phyloP scores from a whole-genome alignment of 2,888 invertebrate genomes.

The Crepidodera aurea region DNA sequence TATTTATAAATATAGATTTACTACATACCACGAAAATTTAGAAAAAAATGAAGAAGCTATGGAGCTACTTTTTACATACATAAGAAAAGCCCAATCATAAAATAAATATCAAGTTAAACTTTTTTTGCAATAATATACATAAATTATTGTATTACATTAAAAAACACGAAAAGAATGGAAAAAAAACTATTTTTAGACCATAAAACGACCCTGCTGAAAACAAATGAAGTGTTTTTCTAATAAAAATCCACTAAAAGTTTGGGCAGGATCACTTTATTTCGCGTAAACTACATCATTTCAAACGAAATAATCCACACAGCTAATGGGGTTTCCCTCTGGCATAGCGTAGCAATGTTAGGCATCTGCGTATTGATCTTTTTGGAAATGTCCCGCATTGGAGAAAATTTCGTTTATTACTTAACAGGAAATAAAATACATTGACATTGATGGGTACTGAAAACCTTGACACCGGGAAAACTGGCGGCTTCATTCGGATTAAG shows the following conservation, averaged over 20 bases:
- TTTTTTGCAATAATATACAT: too few relatives aligned
- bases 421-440: constrained; percentile 20
- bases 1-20: too few relatives aligned
- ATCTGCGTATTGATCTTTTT: constrained; percentile 24
- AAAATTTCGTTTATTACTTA: constrained; percentile 25
- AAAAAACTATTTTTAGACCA: too few relatives aligned
- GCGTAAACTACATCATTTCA: constrained; percentile 12
- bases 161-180: too few relatives aligned
- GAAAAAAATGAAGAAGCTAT: too few relatives aligned
- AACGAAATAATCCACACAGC: constrained; percentile 17
- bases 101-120: too few relatives aligned
- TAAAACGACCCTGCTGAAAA: constrained; percentile 1
- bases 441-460: constrained; percentile 10
- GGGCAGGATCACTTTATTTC: constrained; percentile 15
- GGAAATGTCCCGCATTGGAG: constrained; percentile 17
- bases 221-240: constrained; percentile 7
- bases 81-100: too few relatives aligned
- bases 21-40: too few relatives aligned
- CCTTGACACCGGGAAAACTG: constrained; percentile 1
- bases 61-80: too few relatives aligned
- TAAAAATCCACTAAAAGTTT: constrained; percentile 3
- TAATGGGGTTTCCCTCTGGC: constrained; percentile 18
- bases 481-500: too few relatives aligned
- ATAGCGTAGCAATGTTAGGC: constrained; percentile 9
- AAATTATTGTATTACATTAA: too few relatives aligned